Evolutionary conservation across 1,140 invertebrate species (phyloP).

Genomic region (Asobara japonica): DNA sequence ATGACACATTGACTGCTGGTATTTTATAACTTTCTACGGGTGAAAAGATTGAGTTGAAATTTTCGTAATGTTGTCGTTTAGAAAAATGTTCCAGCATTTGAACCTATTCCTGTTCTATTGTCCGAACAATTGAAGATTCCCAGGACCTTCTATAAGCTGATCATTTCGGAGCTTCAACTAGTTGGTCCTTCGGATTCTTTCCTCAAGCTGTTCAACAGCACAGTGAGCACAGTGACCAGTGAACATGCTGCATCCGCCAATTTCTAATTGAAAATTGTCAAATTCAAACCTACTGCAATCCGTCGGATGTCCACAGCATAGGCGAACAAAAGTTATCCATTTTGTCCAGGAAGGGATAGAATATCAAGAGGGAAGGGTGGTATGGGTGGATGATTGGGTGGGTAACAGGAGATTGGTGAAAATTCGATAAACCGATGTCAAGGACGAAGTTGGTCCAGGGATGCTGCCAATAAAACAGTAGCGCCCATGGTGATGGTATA

Average conservation of each 20-base stretch:
- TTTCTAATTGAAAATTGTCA: too few relatives aligned
- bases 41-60: not conserved
- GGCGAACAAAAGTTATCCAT: not conserved
- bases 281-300: too few relatives aligned
- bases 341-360: not conserved
- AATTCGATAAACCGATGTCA: constrained; percentile 52
- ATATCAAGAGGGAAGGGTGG: not conserved
- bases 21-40: not conserved
- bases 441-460: constrained; percentile 39
- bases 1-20: not conserved
- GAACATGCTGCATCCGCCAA: too few relatives aligned
- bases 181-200: too few relatives aligned
- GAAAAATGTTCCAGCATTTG: too few relatives aligned
- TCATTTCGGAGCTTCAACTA: too few relatives aligned
- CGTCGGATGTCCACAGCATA: too few relatives aligned
- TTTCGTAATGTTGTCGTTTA: not conserved
- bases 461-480: constrained; percentile 49
- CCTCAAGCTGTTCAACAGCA: too few relatives aligned
- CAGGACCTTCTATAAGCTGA: too few relatives aligned
- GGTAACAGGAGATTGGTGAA: constrained; percentile 23
- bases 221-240: too few relatives aligned
- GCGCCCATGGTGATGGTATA: constrained; percentile 36
- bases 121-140: too few relatives aligned
- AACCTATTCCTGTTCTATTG: too few relatives aligned
- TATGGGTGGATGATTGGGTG: not conserved